Conservation (phyloP, 2,797 vertebrate species). For the Rhadinocentrus ornatus region DNA sequence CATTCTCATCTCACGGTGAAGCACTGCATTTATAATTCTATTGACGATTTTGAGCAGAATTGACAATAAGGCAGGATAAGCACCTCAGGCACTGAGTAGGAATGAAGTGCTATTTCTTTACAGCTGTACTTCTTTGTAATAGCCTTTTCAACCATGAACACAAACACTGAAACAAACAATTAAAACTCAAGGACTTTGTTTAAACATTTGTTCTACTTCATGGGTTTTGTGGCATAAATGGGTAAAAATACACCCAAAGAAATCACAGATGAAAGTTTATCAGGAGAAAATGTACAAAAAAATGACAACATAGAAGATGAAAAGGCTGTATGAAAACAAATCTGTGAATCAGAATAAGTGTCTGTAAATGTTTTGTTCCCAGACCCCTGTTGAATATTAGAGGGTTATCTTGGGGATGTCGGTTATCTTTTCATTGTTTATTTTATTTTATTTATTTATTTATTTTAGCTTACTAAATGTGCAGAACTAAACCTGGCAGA, state of each 20-base stretch:
- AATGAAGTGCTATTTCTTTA: constrained; percentile 63
- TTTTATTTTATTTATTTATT: not conserved
- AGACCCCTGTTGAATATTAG: constrained; percentile 13
- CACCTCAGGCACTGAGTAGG: constrained; percentile 49
- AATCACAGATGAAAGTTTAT: not conserved
- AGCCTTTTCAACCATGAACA: constrained; percentile 54
- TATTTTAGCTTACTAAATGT: constrained; percentile 5
- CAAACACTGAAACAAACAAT: constrained; percentile 29
- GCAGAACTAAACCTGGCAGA: not conserved
- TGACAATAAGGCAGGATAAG: constrained; percentile 61
- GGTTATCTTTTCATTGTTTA: constrained; percentile 3
- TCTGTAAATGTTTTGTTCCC: constrained; percentile 11
- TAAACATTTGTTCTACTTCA: constrained; percentile 13
- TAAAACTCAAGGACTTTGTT: constrained; percentile 32
- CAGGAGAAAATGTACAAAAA: not conserved
- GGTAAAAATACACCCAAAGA: not conserved
- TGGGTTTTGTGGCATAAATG: constrained; percentile 4
- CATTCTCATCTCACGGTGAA: constrained; percentile 57
- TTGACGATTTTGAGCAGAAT: constrained; percentile 76
- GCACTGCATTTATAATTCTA: constrained; percentile 70
- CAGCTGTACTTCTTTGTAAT: constrained; percentile 53
- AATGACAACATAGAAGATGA: not conserved
- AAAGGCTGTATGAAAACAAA: not conserved
- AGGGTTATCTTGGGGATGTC: not conserved
- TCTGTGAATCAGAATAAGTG: not conserved